Evolutionary conservation across 1,140 invertebrate genomes (phyloP).

Genomic region (Drosophila jambulina): DNA sequence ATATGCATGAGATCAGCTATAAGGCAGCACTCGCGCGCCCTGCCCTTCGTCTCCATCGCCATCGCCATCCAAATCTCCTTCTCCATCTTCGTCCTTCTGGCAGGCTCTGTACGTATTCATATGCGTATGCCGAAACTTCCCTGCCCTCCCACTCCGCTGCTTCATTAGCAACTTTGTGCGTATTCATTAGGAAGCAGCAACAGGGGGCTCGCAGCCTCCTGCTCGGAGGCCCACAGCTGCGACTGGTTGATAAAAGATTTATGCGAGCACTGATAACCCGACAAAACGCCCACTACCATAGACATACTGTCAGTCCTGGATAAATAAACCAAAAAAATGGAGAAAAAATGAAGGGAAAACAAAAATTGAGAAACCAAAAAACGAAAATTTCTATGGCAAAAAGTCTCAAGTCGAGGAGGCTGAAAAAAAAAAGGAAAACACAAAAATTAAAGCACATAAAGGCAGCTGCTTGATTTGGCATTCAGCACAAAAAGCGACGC

Average conservation of each 20-base stretch:
- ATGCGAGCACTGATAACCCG: constrained; percentile 78
- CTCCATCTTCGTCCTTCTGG: constrained; percentile 22
- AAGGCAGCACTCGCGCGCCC: constrained; percentile 29
- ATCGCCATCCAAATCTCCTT: not conserved
- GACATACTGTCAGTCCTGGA: constrained; percentile 35
- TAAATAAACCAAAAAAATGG: constrained; percentile 57
- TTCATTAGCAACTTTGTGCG: constrained; percentile 82
- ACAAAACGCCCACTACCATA: constrained; percentile 67
- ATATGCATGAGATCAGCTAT: constrained; percentile 70
- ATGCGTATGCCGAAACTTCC: constrained; percentile 32
- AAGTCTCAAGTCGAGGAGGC: constrained; percentile 42
- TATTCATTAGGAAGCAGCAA: constrained; percentile 73
- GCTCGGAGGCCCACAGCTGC: constrained; percentile 57
- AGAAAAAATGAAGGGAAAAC: constrained; percentile 21
- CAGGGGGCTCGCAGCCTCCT: constrained; percentile 30
- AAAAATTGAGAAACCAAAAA: constrained; percentile 44
- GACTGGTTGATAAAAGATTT: constrained; percentile 81
- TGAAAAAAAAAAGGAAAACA: constrained; percentile 27
- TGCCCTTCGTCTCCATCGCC: constrained; percentile 8
- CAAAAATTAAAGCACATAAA: constrained; percentile 49
- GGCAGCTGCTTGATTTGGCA: constrained; percentile 80
- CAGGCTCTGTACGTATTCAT: constrained; percentile 43
- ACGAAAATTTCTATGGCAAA: constrained; percentile 41
- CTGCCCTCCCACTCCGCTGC: constrained; percentile 31
- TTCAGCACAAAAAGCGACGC: constrained; percentile 65